Evolutionary conservation across 1,140 invertebrate species (phyloP).

Genomic region (Artemia franciscana): DNA sequence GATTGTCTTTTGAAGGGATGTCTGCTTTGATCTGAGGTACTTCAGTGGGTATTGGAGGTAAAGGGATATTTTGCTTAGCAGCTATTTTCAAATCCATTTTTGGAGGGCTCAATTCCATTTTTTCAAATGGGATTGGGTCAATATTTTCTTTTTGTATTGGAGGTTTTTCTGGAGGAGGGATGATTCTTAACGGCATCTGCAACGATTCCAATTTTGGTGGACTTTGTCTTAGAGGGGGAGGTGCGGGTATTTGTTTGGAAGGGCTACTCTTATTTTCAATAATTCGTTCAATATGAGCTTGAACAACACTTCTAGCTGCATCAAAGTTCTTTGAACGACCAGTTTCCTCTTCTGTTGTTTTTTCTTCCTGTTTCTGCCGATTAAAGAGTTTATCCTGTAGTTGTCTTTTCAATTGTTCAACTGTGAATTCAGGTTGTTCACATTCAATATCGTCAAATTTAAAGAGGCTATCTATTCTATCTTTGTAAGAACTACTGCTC

Average conservation of each 20-base stretch:
- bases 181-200: too few relatives aligned
- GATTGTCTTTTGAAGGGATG: background rate
- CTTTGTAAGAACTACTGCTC: conserved; percentile 14
- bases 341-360: background rate
- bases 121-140: background rate
- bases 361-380: background rate
- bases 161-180: background rate
- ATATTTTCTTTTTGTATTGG: background rate
- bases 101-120: background rate
- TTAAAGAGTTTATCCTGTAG: background rate
- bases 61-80: conserved; percentile 2
- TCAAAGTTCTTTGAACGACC: conserved; percentile 6
- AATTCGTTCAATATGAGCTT: conserved; percentile 17
- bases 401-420: background rate
- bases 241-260: background rate
- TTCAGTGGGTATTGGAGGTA: conserved; percentile 4
- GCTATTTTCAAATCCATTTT: background rate
- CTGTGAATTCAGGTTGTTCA: background rate
- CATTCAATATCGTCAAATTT: background rate
- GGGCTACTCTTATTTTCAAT: conserved; percentile 5
- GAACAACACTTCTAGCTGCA: conserved; percentile 12
- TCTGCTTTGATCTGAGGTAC: conserved; percentile 1
- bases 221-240: background rate
- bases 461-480: conserved; percentile 16
- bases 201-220: background rate